phyloP scores from a whole-genome alignment of 2,797 vertebrate genomes.

The Labeo calbasu region DNA sequence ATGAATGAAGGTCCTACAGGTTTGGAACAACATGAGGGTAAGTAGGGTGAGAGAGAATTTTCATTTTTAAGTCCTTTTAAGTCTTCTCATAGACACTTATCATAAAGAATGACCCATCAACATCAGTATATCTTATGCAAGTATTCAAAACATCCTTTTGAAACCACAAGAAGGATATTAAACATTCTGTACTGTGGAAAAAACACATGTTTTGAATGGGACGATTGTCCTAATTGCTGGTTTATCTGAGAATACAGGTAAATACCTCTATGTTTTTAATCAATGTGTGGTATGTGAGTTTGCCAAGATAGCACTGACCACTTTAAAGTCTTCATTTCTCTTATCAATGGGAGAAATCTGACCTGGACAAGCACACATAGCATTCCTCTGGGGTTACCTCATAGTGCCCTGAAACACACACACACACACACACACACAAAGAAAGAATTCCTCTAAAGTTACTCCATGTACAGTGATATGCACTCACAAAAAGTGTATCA shows the following conservation, averaged over 20 bases:
- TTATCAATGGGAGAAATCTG: constrained; percentile 53
- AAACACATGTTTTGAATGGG: background rate
- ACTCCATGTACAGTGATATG: constrained; percentile 40
- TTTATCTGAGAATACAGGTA: background rate
- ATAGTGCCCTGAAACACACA: constrained; percentile 47
- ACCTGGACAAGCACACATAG: constrained; percentile 50
- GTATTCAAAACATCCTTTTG: constrained; percentile 4
- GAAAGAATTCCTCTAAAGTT: constrained; percentile 47
- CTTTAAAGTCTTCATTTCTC: constrained; percentile 37
- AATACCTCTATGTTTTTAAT: constrained; percentile 11
- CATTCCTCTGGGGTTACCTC: constrained; percentile 54
- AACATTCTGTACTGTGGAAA: background rate
- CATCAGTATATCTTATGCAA: background rate
- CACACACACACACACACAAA: constrained; percentile 35
- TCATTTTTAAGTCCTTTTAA: background rate
- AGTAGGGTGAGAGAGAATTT: too few relatives aligned
- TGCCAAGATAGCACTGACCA: constrained; percentile 30
- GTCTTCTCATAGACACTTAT: background rate
- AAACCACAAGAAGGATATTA: background rate
- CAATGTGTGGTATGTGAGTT: constrained; percentile 2
- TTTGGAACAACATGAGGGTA: too few relatives aligned
- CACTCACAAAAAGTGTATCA: constrained; percentile 29
- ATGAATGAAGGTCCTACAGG: too few relatives aligned
- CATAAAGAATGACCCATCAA: background rate
- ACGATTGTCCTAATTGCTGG: background rate